A percentile compares a stretch with the other conserved stretches of the same genome.
Conservation (phyloP, 2,797 vertebrate species). For the Corythornis leucogaster region DNA sequence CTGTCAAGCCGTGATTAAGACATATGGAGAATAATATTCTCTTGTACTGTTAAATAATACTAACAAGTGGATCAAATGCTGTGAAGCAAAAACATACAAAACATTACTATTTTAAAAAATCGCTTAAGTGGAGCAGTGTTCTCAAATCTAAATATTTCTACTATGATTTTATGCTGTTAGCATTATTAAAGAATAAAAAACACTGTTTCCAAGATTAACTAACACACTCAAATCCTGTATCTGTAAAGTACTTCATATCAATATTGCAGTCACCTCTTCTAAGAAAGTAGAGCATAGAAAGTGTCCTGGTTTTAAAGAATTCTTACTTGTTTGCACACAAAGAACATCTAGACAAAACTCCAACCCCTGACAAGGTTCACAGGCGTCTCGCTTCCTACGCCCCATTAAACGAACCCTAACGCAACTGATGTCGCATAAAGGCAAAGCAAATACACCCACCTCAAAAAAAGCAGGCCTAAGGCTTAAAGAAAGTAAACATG, state of each 20-base stretch:
- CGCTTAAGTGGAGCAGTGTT: neutral
- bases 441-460: rapidly evolving
- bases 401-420: neutral
- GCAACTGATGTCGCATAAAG: neutral
- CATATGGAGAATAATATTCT: neutral
- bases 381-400: neutral
- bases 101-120: neutral
- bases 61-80: neutral
- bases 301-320: neutral
- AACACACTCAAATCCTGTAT: neutral
- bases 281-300: neutral
- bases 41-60: neutral
- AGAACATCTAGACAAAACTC: neutral
- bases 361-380: neutral
- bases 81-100: neutral
- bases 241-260: neutral
- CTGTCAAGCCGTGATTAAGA: neutral
- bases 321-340: neutral
- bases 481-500: neutral
- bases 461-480: neutral
- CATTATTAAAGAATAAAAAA: neutral
- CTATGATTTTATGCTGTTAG: neutral
- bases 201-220: neutral
- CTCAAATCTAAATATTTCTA: neutral
- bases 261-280: neutral